These are phyloP conservation scores for Cryptoprocta ferox DNA, from an alignment of 2,797 vertebrate genomes.

Conservation along the genomic window DNA sequence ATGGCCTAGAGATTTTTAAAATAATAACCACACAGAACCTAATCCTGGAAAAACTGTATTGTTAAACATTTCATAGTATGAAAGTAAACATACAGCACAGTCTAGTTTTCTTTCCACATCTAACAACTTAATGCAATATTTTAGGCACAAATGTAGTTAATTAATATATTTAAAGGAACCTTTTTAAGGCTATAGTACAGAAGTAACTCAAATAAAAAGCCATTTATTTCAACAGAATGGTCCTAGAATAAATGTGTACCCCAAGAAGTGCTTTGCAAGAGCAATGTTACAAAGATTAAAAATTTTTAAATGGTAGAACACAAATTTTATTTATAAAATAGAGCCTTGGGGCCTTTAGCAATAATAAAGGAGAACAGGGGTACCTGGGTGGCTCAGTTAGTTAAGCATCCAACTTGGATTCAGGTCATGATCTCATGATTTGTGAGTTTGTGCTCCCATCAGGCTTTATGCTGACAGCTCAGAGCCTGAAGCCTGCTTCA, in stretches of 20 bases:
- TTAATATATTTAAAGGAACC: not conserved
- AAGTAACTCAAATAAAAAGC: conserved; percentile 47
- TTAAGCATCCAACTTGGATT: too few relatives aligned
- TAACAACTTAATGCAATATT: not conserved
- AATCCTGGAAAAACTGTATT: conserved; percentile 41
- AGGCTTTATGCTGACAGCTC: too few relatives aligned
- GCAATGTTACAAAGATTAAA: conserved; percentile 20
- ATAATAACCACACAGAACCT: conserved; percentile 37
- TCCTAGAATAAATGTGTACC: conserved; percentile 42
- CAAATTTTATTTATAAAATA: conserved; percentile 57
- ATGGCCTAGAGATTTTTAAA: conserved; percentile 7
- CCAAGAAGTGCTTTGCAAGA: conserved; percentile 42
- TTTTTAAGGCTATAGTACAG: not conserved
- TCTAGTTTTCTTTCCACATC: conserved; percentile 50
- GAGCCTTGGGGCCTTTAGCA: not conserved
- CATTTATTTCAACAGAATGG: conserved; percentile 15
- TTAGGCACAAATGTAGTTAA: conserved; percentile 19
- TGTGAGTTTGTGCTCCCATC: too few relatives aligned
- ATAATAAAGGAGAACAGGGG: not conserved
- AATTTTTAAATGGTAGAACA: conserved; percentile 1
- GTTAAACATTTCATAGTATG: conserved; percentile 16
- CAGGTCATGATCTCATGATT: too few relatives aligned
- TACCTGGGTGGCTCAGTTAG: too few relatives aligned
- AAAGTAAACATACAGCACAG: conserved; percentile 16
- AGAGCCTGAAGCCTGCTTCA: too few relatives aligned